Base-by-base conservation (phyloP, 2,797 vertebrate genomes). In the Thunnus albacares region DNA sequence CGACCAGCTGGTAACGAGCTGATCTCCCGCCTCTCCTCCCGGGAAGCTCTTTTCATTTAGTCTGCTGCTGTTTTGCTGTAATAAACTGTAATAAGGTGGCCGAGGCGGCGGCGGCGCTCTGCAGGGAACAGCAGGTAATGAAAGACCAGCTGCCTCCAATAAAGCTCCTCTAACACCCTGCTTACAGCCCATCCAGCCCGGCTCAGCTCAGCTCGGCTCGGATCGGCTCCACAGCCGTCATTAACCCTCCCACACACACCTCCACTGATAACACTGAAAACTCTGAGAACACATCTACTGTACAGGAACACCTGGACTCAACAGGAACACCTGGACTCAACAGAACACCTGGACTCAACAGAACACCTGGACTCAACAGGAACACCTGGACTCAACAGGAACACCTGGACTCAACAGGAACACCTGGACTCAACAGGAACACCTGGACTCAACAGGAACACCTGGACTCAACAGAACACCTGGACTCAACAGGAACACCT, bases 31-130 rank as follows among this genome's bases (percentile, higher is more conserved):
- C 13, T 38, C 89, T 89, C 71, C 87, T 88, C 86, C 80, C 58
- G 91, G 89, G 92, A 89, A 75, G 85, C 82, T 83, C 89, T 90
- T 92, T 91, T 92, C 90, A 90, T 91, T 91, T 87, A 86, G 83
- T 71, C 78, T 33, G 86, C 83, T 77, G 86, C 89, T 87, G 82
- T 86, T 89, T 85, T 87, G 83, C 88, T 89, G 87, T 92, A 94
- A 94, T 93, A 93, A 94, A 92, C 73, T 92, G 93, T 93, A 94
- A 94, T 94, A 94, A 93, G 89, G 80, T 78, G 90, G 87, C 82
- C 81, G 84, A 85, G 84, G 82, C 82, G 66, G 77, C 82, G 66
- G 77, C 77, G 74, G 26, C 41, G 64, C 85, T 93, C 92, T 91
- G 84, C 89, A 75, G 90, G 92, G 92, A 92, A 68, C 84, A 87